These are phyloP conservation scores for Nomada goodeniana DNA, from an alignment of 2,888 invertebrate genomes.

Conservation along the genomic window DNA sequence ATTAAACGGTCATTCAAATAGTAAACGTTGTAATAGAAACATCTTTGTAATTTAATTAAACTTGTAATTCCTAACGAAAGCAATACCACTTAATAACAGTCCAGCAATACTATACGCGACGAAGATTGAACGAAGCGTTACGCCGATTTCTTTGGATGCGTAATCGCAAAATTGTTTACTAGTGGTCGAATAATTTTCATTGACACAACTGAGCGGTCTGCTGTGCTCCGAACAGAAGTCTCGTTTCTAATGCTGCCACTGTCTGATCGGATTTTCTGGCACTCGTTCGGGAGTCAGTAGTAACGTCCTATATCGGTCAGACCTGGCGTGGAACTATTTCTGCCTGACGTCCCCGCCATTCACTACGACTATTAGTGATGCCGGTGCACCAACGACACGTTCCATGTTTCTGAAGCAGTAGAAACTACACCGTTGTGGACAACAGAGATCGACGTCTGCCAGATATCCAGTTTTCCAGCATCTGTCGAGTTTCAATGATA, in stretches of 20 bases:
- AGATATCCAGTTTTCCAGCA: conserved; percentile 34
- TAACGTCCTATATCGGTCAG: conserved; percentile 35
- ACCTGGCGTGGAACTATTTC: conserved; percentile 22
- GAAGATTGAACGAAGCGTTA: too few relatives aligned
- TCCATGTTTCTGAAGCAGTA: conserved; percentile 42
- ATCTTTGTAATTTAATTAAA: too few relatives aligned
- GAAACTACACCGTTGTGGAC: conserved; percentile 33
- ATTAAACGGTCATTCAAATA: too few relatives aligned
- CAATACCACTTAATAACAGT: too few relatives aligned
- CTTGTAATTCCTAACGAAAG: too few relatives aligned
- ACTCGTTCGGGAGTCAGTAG: conserved; percentile 27
- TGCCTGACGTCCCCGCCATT: conserved; percentile 26
- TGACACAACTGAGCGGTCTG: too few relatives aligned
- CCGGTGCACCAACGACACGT: conserved; percentile 35
- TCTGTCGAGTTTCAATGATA: conserved; percentile 39
- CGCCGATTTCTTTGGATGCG: neutral
- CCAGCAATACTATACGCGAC: too few relatives aligned
- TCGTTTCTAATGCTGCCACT: neutral
- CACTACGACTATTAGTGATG: conserved; percentile 35
- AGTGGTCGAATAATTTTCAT: neutral
- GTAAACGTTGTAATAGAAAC: too few relatives aligned
- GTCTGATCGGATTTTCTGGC: conserved; percentile 31
- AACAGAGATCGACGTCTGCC: conserved; percentile 48
- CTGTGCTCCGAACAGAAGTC: neutral
- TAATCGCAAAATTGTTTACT: neutral